Evolutionary conservation across 2,888 invertebrate species (phyloP), one percentile per base, ranked within the genome.

Genomic region (Conus canariensis): DNA sequence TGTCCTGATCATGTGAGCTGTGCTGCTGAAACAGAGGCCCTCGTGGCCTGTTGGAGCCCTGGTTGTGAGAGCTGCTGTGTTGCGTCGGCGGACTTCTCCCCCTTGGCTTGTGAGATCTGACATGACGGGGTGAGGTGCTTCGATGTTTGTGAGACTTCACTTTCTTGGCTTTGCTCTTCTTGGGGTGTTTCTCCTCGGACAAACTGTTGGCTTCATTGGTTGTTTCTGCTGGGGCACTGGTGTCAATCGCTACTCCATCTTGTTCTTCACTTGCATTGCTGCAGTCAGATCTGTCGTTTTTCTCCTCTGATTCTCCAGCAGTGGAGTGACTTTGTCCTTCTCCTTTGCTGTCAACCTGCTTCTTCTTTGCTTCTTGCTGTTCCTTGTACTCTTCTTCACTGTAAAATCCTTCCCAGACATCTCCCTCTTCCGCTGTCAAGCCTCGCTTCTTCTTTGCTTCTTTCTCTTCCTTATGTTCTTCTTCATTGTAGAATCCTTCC

Each of bases 401-500:
- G 45, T 90, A 80, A 8, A 64, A 64, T 64, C 30, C 25, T 70
- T 82, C 82, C 77, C 64, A 64, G 12, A 16, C 64, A 16, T 64
- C 70, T 70, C 67, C 60, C 64, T 83, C 70, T 90, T 88, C 85
- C 12, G 22, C n/a, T 86, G 45, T 45, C 45, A 30, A 7, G 70
- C 60, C 45, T 60, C 6, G 12, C 80, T 67, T 85, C 74, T 85
- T 60, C 10, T 60, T 45, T 9, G 85, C 85, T 60, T 25, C 85
- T 30, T 85, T 85, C 77, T 85, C 30, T 45, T 70, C 25, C n/a
- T 56, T 9, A 8, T 45, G 59, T 0, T 90, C 60, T 22, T 67
- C 70, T 59, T 85, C 88, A 6, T 58, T 30, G 16, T 64, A 82
- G 64, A 80, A 87, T 7, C 56, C 82, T 25, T 83, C 58, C 83